Percentiles rank a stretch among this genome's conserved stretches.
Conservation (phyloP, 2,888 invertebrate species). For the Cyclophora albipunctata region DNA sequence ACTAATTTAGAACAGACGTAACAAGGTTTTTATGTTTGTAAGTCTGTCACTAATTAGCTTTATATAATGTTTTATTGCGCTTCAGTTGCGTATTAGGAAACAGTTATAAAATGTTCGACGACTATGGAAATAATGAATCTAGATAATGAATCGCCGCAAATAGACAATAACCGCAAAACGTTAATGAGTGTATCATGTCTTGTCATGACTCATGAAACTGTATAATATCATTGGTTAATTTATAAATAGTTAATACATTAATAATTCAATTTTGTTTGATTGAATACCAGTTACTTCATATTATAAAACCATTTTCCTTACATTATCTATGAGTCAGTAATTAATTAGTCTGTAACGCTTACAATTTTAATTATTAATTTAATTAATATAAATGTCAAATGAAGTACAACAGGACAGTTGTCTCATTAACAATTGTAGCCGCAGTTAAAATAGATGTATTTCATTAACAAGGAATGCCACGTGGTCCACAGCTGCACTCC, state of each 20-base stretch:
- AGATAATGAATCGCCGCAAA: conserved; percentile 39
- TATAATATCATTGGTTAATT: no score
- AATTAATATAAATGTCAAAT: background rate
- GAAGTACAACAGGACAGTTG: no score
- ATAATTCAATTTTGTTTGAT: no score
- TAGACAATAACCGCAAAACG: conserved; percentile 23
- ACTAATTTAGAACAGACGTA: conserved; percentile 59
- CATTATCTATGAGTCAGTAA: no score
- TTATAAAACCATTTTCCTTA: no score
- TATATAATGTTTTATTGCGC: conserved; percentile 25
- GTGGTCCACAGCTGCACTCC: conserved; percentile 56
- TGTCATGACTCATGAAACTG: no score
- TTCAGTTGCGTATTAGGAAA: conserved; percentile 23
- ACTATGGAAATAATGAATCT: conserved; percentile 36
- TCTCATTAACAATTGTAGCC: no score
- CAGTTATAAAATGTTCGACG: conserved; percentile 28
- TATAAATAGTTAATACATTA: no score
- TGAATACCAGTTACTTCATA: no score
- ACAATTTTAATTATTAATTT: conserved; percentile 8
- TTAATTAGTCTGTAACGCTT: conserved; percentile 2
- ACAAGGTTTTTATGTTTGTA: conserved; percentile 49
- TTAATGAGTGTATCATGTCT: conserved; percentile 12
- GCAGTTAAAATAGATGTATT: no score
- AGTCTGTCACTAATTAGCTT: conserved; percentile 33
- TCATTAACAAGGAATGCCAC: conserved; percentile 27